Evolutionary conservation across 2,888 invertebrate genomes (phyloP), one percentile per base, ranked within the genome.

Genomic region (Nomada ferruginata): DNA sequence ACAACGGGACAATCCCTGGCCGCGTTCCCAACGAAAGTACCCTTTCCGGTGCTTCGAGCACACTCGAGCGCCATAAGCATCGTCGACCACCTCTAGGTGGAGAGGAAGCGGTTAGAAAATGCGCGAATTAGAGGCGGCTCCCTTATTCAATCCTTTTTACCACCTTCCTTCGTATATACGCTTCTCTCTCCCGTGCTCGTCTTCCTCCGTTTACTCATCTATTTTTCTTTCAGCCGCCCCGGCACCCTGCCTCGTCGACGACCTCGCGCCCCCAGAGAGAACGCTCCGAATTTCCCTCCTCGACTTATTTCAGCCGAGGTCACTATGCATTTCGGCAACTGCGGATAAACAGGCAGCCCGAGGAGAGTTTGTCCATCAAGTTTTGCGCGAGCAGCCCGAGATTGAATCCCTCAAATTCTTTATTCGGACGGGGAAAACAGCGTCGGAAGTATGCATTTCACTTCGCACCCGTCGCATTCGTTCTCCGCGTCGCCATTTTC

Each of bases 1-100:
- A 80, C 82, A 79, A 79, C 84, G 76, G 78, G 70, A 83, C 59
- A 72, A 82, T 50, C 70, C 63, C 82, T 89, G 89, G 87, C 87
- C 72, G 74, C 75, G 82, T 85, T 89, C 87, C 87, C 88, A 84
- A 75, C 87, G 76, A 76, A 79, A 89, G 85, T 77, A 83, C 85
- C 79, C 87, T 85, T 88, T 78, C 75, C 83, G 78, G 66, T 65
- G 76, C 75, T 82, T 78, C 44, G 71, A 82, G 85, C 74, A 55
- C 80, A 70, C 87, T 89, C 80, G 70, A 79, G 64, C 70, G 57
- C 69, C 74, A 75, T 47, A 81, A 88, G 88, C 85, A 86, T 84
- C 87, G 86, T 83, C 88, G 87, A 79, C 70, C 81, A 65, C 53
- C 76, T 76, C 23, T 4, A 80, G 80, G 66, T 71, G 55, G 71